These are phyloP conservation scores for Leptosomus discolor DNA, from an alignment of 2,113 vertebrate species.

Conservation along the genomic window DNA sequence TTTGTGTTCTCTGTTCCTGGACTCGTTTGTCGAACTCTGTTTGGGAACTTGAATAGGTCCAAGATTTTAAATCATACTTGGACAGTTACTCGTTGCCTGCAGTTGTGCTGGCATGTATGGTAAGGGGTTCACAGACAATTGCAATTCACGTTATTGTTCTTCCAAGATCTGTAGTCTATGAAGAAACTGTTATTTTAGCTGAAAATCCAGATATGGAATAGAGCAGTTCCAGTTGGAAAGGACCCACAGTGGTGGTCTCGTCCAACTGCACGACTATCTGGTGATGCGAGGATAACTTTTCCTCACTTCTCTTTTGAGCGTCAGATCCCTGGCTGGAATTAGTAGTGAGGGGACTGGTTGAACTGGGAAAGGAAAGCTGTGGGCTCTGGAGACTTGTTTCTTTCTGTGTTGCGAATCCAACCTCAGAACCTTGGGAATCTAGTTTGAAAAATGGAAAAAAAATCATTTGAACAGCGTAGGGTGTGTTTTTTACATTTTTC, in stretches of 20 bases:
- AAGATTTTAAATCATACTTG: slow-evolving; percentile 11
- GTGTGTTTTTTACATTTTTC: not conserved
- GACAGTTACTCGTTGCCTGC: not conserved
- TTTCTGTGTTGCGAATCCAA: not conserved
- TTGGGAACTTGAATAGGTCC: not conserved
- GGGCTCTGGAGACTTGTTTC: not conserved
- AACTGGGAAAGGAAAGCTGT: not conserved
- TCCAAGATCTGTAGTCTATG: not conserved
- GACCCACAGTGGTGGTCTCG: not conserved
- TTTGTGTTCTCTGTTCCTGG: not conserved
- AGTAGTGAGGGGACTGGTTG: not conserved
- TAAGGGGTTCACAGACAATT: not conserved
- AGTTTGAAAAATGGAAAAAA: not conserved
- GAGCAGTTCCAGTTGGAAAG: not conserved
- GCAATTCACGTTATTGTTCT: not conserved
- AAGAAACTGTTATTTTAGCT: not conserved
- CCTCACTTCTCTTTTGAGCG: not conserved
- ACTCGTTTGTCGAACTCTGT: not conserved
- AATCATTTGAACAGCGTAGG: not conserved
- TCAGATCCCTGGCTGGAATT: not conserved
- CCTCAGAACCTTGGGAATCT: not conserved
- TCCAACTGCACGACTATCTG: not conserved
- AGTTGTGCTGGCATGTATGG: not conserved
- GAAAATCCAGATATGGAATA: not conserved
- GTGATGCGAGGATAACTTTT: not conserved